Base-by-base conservation (phyloP, 1,140 invertebrate genomes). In the Diorhabda sublineata region DNA sequence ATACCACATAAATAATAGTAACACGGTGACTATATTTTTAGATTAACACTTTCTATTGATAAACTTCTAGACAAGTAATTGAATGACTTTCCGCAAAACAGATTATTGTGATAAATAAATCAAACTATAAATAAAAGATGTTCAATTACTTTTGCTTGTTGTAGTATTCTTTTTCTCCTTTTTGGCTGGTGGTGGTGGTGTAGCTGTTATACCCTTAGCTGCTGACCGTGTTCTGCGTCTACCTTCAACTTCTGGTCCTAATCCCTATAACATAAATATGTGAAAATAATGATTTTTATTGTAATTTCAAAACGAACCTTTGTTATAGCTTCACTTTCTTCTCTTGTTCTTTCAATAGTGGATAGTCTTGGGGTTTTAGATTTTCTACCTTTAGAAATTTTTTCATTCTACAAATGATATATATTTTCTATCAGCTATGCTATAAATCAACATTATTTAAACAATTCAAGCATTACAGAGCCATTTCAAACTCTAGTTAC, bases 111-210 rank as follows among this genome's bases (percentile, higher is more conserved):
- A 26, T 26, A 26, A 26, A 26, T 26, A 26, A 26, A 26, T 26
- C 26, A 26, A n/a, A 26, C 26, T 26, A 26, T 26, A 26, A 26
- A 26, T 26, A 26, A 26, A 26, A 26, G 26, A 26, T 26, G 26
- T 26, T 26, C 26, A 59, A 8, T 71, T 68, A 64, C 69, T 61
- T 70, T 71, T 72, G 2, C 58, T 69, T 6, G 61, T 43, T 11
- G 65, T 69, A 47, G 59, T 71, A 58, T 67, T 75, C 58, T 82
- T 83, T 26, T 76, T 75, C 71, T 83, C 82, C 66, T 82, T 82
- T 71, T 83, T 83, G 3, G 76, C 76, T 59, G 77, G 77, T 5
- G 82, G 82, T 62, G 81, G 80, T n/a, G 81, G 80, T 9, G 80
- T 81, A 5, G 80, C 80, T 57, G 78, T 73, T 9, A 79, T 77